Evolutionary conservation across 2,888 invertebrate species (phyloP).

Genomic region (Tachystola acroxantha): DNA sequence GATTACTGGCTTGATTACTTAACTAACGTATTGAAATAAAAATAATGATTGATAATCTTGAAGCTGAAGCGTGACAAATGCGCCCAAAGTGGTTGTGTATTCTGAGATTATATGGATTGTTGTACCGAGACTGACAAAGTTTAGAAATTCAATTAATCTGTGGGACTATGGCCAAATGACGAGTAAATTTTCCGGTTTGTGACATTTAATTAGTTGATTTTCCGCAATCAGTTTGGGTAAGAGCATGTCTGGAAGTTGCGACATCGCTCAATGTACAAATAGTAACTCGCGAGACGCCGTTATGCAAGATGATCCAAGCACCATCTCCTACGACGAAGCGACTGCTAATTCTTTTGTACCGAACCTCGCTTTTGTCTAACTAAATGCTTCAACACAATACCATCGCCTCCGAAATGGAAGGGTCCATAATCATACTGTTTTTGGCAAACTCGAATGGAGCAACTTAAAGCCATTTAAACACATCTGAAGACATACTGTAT

Average conservation of each 20-base stretch:
- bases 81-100: background rate
- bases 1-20: no score
- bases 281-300: constrained; percentile 21
- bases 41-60: background rate
- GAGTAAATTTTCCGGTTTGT: constrained; percentile 35
- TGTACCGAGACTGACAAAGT: background rate
- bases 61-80: background rate
- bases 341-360: constrained; percentile 15
- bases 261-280: constrained; percentile 38
- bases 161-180: constrained; percentile 24
- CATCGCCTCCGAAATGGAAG: constrained; percentile 10
- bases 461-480: constrained; percentile 12
- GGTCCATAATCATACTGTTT: constrained; percentile 4
- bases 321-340: constrained; percentile 2
- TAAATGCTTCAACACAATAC: background rate
- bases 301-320: constrained; percentile 40
- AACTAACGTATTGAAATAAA: background rate
- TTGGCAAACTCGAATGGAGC: constrained; percentile 10
- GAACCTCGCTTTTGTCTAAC: constrained; percentile 8
- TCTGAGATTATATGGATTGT: no score
- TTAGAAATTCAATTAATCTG: constrained; percentile 16
- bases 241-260: constrained; percentile 45
- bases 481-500: background rate
- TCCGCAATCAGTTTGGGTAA: constrained; percentile 56
- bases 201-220: constrained; percentile 45